Base-by-base conservation (phyloP, 30 jellyfish, hydroid and myxozoan genomes). In the Hydractinia symbiolongicarpus region DNA sequence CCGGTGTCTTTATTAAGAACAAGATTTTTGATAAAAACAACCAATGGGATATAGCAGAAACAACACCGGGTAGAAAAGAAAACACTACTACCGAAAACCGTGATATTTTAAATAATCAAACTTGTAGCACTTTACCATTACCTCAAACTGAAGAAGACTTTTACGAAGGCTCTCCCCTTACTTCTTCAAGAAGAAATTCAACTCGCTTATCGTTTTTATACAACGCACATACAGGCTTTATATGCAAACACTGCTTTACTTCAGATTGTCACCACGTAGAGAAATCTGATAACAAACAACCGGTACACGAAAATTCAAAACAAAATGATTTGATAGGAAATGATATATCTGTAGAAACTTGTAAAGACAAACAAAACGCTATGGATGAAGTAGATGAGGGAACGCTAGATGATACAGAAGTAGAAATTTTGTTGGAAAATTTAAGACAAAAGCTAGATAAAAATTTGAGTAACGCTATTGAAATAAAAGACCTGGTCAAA, bases 221-320 rank as follows among this genome's bases (percentile, higher is more conserved):
- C 40, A 77, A 77, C 58, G 52, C 55, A 6, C 51, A 60, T 60
- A 77, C 85, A 0, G 85, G 85, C 7, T 60, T 77, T 20, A 20
- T 77, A 11, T 77, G 85, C 85, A 77, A 77, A 14, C 55, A 77
- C 7, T 77, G 85, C 55, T 77, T 77, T 50, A 8, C 78, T 14
- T 52, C 85, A 19, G 53, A 53, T 61, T 77, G 85, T 60, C 20
- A 17, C 13, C 85, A 77, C 60, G 60, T 77, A 53, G 44, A 30
- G 2, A 30, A 30, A 30, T 30, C 44, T 30, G 56, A 77, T n/a
- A 77, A 54, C 68, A 30, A 49, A n/a, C n/a, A 66, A 49, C 61
- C 69, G 21, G 15, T 74, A 10, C 66, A 66, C 83, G 20, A 55
- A 10, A 50, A 17, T 49, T 74, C 54, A 5, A 4, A 30, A 13